Conservation (phyloP, 2,113 vertebrate species). For the Aythya baeri region DNA sequence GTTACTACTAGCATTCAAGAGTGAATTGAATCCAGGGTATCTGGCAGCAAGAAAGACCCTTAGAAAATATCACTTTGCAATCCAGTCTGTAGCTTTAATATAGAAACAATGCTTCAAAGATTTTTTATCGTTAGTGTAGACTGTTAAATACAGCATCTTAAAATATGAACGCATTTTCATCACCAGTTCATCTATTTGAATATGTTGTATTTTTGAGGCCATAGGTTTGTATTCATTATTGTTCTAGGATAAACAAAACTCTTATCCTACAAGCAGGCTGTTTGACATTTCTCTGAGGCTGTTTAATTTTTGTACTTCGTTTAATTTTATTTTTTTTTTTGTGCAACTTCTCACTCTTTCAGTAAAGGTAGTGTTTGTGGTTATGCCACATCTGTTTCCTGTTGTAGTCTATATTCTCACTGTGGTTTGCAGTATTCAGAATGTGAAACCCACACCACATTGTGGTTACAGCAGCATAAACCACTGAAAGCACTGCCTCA, state of each 20-base stretch:
- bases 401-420: conserved; percentile 77
- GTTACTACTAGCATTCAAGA: not conserved
- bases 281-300: not conserved
- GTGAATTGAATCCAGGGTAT: not conserved
- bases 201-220: not conserved
- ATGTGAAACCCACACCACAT: conserved; percentile 77
- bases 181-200: not conserved
- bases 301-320: not conserved
- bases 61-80: not conserved
- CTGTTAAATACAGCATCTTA: not conserved
- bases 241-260: not conserved
- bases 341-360: not conserved
- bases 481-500: conserved; percentile 72
- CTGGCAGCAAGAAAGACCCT: not conserved
- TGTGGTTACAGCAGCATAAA: conserved; percentile 77
- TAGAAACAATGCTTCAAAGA: not conserved
- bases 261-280: not conserved
- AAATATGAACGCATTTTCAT: not conserved
- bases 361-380: conserved; percentile 71
- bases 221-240: not conserved
- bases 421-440: conserved; percentile 83
- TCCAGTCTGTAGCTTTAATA: not conserved
- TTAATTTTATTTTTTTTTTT: not conserved
- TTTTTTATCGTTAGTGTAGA: not conserved
- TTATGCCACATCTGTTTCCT: conserved; percentile 82